A percentile compares a stretch with the other conserved stretches of the same genome.
These are phyloP conservation scores for Lepus townsendii DNA, from an alignment of 2,797 vertebrate genomes.

Conservation along the genomic window DNA sequence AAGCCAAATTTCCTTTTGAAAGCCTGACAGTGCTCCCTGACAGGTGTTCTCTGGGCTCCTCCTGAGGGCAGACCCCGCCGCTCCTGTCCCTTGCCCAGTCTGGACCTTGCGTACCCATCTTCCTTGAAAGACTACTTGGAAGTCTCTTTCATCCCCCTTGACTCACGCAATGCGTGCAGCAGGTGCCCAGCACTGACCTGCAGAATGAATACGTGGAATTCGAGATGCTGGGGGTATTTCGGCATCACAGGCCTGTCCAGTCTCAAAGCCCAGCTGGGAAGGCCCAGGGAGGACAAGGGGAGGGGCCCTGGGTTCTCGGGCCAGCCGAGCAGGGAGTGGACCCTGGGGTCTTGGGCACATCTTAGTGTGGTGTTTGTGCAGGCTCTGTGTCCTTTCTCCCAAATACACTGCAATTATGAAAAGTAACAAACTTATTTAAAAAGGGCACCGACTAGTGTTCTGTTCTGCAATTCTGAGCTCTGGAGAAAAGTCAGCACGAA, in stretches of 20 bases:
- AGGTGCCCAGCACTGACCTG: neutral
- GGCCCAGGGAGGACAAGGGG: neutral
- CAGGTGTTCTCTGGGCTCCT: neutral
- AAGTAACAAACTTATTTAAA: neutral
- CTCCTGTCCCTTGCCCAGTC: neutral
- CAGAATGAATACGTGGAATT: neutral
- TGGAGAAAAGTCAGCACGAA: constrained; percentile 20
- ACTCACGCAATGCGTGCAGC: neutral
- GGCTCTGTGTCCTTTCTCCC: neutral
- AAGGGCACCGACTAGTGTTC: neutral
- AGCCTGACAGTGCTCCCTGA: neutral
- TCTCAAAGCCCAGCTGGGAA: neutral
- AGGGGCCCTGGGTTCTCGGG: neutral
- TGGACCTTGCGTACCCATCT: neutral
- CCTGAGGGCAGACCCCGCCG: neutral
- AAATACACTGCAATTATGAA: constrained; percentile 4
- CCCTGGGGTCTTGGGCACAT: neutral
- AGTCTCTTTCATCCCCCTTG: neutral
- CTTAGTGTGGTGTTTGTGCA: neutral
- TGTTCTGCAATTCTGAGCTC: constrained; percentile 11
- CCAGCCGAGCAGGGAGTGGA: neutral
- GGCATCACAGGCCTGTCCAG: neutral
- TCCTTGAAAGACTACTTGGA: neutral
- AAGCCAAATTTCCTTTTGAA: neutral
- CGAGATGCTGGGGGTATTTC: neutral